Conservation (phyloP, 2,113 vertebrate species). For the Dascyllus trimaculatus region DNA sequence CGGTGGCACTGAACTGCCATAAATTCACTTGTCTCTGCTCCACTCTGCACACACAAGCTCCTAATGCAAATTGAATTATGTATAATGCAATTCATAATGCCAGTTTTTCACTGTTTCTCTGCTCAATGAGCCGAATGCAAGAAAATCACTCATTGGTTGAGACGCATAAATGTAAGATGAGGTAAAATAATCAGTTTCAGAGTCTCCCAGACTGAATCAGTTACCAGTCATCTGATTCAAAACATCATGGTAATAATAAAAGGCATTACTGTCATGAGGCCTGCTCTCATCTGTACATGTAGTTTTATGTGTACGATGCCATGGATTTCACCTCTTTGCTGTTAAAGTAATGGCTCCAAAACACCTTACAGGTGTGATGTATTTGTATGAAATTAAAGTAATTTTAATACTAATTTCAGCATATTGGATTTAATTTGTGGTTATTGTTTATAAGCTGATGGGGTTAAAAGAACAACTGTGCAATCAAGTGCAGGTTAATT, state of each 20-base stretch:
- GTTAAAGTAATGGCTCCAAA: background rate
- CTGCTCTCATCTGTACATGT: background rate
- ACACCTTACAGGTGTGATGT: too few relatives aligned
- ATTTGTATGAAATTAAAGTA: too few relatives aligned
- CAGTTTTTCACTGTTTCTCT: constrained; percentile 11
- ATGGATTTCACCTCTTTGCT: background rate
- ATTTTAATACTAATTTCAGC: background rate
- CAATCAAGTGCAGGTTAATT: constrained; percentile 40
- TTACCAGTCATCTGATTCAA: background rate
- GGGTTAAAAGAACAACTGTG: constrained; percentile 10
- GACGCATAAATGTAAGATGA: background rate
- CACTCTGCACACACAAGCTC: background rate
- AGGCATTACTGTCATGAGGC: background rate
- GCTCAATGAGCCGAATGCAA: constrained; percentile 9
- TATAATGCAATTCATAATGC: background rate
- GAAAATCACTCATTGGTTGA: background rate
- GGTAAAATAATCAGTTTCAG: constrained; percentile 7
- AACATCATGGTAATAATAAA: background rate
- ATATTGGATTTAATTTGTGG: background rate
- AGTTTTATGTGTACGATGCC: background rate
- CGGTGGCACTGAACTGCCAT: constrained; percentile 36
- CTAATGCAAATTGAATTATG: constrained; percentile 21
- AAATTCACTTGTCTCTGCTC: constrained; percentile 26
- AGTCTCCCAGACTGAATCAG: background rate
- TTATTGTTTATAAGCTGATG: too few relatives aligned